phyloP scores from a whole-genome alignment of 2,113 vertebrate species.

The Tapirus terrestris region DNA sequence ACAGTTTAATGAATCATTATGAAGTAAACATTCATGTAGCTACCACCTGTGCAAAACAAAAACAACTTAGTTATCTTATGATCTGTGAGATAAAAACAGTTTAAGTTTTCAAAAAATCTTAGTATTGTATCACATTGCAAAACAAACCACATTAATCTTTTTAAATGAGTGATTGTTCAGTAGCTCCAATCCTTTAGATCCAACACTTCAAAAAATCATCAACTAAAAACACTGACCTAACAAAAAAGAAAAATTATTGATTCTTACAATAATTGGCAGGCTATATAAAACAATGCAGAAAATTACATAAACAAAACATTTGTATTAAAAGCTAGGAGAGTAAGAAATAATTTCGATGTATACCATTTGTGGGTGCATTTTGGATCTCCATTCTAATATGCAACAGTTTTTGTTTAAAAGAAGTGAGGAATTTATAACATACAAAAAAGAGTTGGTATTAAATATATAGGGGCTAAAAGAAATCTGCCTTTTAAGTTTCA shows the following conservation, averaged over 20 bases:
- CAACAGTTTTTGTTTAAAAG: background rate
- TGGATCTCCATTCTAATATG: background rate
- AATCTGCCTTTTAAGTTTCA: constrained; percentile 17
- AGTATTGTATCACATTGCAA: background rate
- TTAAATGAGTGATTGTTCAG: background rate
- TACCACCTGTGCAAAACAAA: background rate
- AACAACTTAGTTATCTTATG: background rate
- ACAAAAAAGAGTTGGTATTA: background rate
- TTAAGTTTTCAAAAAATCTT: background rate
- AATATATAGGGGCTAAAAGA: background rate
- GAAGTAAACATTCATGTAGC: background rate
- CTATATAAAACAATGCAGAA: background rate
- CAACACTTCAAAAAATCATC: background rate
- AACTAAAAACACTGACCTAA: background rate
- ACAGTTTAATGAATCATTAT: background rate
- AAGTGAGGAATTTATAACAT: background rate
- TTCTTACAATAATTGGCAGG: background rate
- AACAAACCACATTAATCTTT: background rate
- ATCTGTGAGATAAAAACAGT: constrained; percentile 6
- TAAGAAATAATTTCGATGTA: constrained; percentile 48
- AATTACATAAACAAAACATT: background rate
- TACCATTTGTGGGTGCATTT: background rate
- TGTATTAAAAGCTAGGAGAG: background rate
- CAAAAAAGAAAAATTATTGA: background rate
- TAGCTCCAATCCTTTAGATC: background rate